Evolutionary conservation across 2,888 invertebrate genomes (phyloP).

Genomic region (Romanomermis culicivorax): DNA sequence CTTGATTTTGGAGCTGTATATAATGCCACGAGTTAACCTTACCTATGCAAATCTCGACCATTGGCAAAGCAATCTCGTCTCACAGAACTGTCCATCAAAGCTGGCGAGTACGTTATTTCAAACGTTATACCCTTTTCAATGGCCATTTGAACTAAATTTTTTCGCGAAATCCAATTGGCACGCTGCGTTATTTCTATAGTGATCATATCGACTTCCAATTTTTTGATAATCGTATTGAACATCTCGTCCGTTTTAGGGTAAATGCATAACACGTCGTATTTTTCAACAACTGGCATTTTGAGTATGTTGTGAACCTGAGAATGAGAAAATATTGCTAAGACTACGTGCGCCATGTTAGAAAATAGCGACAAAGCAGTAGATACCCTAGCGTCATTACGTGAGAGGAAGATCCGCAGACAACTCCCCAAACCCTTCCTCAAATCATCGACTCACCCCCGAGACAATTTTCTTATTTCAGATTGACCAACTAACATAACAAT

Average conservation of each 20-base stretch:
- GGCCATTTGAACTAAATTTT: slow-evolving; percentile 9
- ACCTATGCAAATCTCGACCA: background rate
- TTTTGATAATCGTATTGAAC: slow-evolving; percentile 21
- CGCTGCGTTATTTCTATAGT: slow-evolving; percentile 4
- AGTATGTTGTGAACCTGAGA: slow-evolving; percentile 16
- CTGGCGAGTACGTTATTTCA: slow-evolving; percentile 17
- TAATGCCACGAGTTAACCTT: background rate
- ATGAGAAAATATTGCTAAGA: too few species aligned
- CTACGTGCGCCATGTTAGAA: too few species aligned
- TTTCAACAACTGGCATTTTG: slow-evolving; percentile 15
- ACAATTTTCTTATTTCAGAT: too few species aligned
- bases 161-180: slow-evolving; percentile 3
- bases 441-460: too few species aligned
- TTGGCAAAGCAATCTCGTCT: background rate
- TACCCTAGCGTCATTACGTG: too few species aligned
- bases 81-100: slow-evolving; percentile 13
- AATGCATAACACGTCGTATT: slow-evolving; percentile 23
- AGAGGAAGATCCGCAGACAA: too few species aligned
- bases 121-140: slow-evolving; percentile 16
- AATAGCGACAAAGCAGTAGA: too few species aligned
- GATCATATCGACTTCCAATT: slow-evolving; percentile 12
- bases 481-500: too few species aligned
- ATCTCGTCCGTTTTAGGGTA: slow-evolving; percentile 20
- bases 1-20: background rate
- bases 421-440: too few species aligned